Base-by-base conservation (phyloP, 2,113 vertebrate genomes). In the Edolisoma coerulescens region DNA sequence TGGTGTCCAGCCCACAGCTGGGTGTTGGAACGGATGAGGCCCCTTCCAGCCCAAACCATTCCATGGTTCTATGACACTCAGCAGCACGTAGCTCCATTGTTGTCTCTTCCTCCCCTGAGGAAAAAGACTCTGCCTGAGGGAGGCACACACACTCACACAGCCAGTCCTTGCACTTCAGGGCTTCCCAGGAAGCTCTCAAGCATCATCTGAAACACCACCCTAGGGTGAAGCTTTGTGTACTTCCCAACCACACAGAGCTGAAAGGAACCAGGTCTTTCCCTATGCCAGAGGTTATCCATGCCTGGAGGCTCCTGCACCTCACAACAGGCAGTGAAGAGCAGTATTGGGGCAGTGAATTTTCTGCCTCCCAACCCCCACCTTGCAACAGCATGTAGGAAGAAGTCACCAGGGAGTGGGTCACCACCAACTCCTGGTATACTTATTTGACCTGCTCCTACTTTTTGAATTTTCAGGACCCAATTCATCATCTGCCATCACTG, bases 11-110 rank as follows among this genome's bases (percentile, higher is more conserved):
- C 22, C 50, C 27, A 33, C 2, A 11, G 33, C 27, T 44, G 12
- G 6, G 16, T 4, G 5, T 0, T 22, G 32, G 49, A 59, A 22
- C 6, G 32, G 15, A 44, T 44, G 18, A 83, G 30, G 49, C 11
- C n/a, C 20, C 24, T 89, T 60, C 45, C 53, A 47, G 61, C 24
- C 45, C 53, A 54, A 89, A 53, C 14, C 17, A 54, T 35, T 47
- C 30, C 39, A 53, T 10, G 16, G 11, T 13, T 60, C n/a, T 18
- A 5, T 18, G n/a, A 30, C 24, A n/a, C 5, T 27, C 16, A 63
- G 53, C 45, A 45, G 65, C 9, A 1, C 3, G 0, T 1, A 0
- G 35, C 28, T 64, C 35, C 5, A 0, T 0, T 1, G 9, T 4
- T 7, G 4, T 11, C 60, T 44, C 44, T 44, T 49, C 45, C 37